Evolutionary conservation across 1,140 invertebrate species (phyloP), one percentile per base, ranked within the genome.

Genomic region (Elymnias hypermnestra): DNA sequence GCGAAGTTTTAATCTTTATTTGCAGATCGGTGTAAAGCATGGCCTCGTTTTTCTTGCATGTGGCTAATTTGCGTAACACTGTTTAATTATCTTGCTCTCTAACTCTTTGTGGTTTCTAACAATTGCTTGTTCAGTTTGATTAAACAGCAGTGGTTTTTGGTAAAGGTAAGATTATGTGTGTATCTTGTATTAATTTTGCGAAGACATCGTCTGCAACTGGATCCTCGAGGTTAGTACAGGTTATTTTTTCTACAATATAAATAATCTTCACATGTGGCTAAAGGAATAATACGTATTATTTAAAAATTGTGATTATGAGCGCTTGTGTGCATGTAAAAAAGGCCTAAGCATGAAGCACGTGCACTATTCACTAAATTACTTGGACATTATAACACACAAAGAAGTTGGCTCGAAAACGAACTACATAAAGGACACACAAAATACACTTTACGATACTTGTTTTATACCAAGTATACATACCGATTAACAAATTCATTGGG

Each of bases 261-360:
- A 13, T n/a, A n/a, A 21, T 13, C 5, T 36, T 38, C 36, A 22
- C 12, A 21, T 39, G 37, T 28, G 26, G 22, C 38, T 28, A 7
- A 9, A 28, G 22, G 14, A 28, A 2, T 26, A 18, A 33, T 14
- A 17, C 14, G 14, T 15, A 15, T 8, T 6, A 15, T 8, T 13
- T 5, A 29, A 26, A 9, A 14, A 28, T 15, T 12, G 18, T 2
- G 40, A 40, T 44, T 45, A 49, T 53, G 29, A 26, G n/a, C 14
- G 41, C 53, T 26, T 57, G 43, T 46, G 43, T 52, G 74, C 77
- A 79, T 82, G 73, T 48, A 60, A 59, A 33, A 45, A 25, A 61
- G 43, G 53, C 57, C 59, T 57, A 45, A 57, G 81, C 81, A 82
- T 84, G 77, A 57, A 68, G 74, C 77, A 84, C 71, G 74, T 61